Conservation (phyloP, 2,797 vertebrate genomes). For the Allobates femoralis region DNA sequence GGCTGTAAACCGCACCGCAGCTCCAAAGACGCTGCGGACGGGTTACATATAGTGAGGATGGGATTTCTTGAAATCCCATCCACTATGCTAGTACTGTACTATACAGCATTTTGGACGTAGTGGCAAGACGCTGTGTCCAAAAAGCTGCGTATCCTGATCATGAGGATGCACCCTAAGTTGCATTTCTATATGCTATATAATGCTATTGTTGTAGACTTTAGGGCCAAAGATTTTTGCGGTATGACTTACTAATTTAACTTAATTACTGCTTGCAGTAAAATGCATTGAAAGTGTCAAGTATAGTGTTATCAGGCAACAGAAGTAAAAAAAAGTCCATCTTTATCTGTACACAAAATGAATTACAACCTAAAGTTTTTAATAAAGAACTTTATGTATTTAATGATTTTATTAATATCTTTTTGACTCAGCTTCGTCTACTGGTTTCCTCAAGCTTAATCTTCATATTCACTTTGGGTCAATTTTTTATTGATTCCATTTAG, state of each 20-base stretch:
- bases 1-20: too few species aligned
- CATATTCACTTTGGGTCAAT: background rate
- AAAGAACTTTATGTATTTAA: background rate
- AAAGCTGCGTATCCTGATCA: too few species aligned
- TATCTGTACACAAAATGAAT: background rate
- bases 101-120: too few species aligned
- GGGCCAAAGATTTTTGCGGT: background rate
- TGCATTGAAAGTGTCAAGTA: background rate
- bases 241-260: background rate
- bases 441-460: background rate
- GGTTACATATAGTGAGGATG: too few species aligned
- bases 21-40: too few species aligned
- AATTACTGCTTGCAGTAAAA: background rate
- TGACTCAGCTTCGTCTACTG: background rate
- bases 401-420: background rate
- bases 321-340: background rate
- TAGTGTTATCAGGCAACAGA: background rate
- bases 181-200: too few species aligned
- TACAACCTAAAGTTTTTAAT: background rate
- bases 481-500: background rate
- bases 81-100: too few species aligned
- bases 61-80: too few species aligned
- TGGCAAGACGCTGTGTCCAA: too few species aligned
- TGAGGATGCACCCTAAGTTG: too few species aligned
- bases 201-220: background rate